A percentile compares a stretch with the other conserved stretches of the same genome.
Evolutionary conservation across 2,797 vertebrate genomes (phyloP).

Genomic region (Oreortyx pictus): DNA sequence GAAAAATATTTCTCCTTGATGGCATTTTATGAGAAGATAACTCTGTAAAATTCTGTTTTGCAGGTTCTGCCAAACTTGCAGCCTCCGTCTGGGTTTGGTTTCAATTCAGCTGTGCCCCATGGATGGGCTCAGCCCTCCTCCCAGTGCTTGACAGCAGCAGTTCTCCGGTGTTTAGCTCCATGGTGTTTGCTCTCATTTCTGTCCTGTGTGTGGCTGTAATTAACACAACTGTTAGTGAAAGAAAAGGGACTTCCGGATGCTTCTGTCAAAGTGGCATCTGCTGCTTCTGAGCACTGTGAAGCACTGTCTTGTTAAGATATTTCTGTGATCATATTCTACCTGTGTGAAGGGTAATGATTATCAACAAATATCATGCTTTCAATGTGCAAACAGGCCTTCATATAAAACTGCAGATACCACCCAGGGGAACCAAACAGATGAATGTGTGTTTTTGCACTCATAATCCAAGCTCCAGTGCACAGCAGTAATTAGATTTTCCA

Average conservation of each 20-base stretch:
- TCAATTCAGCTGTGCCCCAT: background rate
- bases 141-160: background rate
- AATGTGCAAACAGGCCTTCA: too few relatives aligned
- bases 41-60: background rate
- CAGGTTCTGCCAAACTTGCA: background rate
- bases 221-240: background rate
- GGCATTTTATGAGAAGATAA: background rate
- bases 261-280: background rate
- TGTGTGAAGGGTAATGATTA: background rate
- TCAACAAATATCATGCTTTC: background rate
- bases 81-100: background rate
- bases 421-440: background rate
- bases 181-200: background rate
- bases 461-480: background rate
- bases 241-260: background rate
- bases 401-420: background rate
- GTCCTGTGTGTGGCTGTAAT: rapidly evolving
- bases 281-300: background rate
- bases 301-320: background rate
- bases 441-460: background rate
- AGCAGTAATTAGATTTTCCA: background rate
- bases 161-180: background rate
- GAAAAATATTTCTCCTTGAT: background rate
- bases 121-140: background rate
- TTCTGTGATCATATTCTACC: background rate